Percentiles rank a stretch among this genome's conserved stretches.
Conservation (phyloP, 64 coral and sea anemone genomes). For the Actinia equina region DNA sequence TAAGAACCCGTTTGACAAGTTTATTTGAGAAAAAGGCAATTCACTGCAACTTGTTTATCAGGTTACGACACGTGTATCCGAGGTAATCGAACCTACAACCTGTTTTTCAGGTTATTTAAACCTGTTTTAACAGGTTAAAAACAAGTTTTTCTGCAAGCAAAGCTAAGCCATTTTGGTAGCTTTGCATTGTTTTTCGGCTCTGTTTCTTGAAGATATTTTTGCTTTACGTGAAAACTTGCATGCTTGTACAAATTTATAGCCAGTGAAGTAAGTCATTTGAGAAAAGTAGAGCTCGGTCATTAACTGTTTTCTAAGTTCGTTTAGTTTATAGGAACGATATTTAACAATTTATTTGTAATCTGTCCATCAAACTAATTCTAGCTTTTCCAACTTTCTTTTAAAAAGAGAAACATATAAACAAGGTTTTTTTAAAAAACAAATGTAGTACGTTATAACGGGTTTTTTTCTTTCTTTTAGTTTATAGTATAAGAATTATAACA, state of each 20-base stretch:
- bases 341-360: background rate
- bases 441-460: no score
- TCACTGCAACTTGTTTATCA: background rate
- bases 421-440: no score
- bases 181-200: background rate
- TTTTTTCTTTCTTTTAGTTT: no score
- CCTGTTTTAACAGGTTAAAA: background rate
- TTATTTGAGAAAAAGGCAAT: background rate
- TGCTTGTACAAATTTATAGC: slow-evolving; percentile 1
- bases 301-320: background rate
- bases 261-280: slow-evolving; percentile 8
- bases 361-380: no score
- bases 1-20: background rate
- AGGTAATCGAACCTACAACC: background rate
- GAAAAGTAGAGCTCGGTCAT: background rate
- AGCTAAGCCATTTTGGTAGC: background rate
- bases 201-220: background rate
- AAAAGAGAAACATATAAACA: no score
- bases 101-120: background rate
- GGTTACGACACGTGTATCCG: background rate
- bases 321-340: background rate
- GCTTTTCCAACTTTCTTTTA: no score
- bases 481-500: no score
- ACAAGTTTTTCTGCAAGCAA: background rate
- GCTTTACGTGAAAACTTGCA: background rate